phyloP scores from a whole-genome alignment of 2,888 invertebrate species.

The Aromia moschata region DNA sequence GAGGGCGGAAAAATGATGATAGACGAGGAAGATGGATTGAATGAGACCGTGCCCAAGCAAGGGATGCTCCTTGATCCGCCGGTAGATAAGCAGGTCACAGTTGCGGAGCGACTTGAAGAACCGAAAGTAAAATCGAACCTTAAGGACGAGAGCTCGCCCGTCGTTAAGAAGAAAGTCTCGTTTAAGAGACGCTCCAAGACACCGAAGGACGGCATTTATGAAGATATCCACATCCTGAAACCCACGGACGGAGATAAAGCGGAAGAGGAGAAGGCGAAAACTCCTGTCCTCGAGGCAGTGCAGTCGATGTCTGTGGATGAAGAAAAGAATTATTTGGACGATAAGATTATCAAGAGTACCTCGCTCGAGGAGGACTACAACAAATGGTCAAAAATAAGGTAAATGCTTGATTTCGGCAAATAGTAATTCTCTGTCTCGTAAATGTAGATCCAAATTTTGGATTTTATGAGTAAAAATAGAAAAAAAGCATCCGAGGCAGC shows the following conservation, averaged over 20 bases:
- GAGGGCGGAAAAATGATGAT: conserved; percentile 47
- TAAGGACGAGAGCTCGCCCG: conserved; percentile 48
- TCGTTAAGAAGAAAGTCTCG: conserved; percentile 60
- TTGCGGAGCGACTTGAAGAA: conserved; percentile 11
- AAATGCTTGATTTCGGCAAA: no score
- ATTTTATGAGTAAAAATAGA: no score
- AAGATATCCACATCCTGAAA: conserved; percentile 44
- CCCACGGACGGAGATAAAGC: conserved; percentile 22
- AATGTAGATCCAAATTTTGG: no score
- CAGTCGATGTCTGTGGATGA: conserved; percentile 57
- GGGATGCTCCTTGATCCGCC: conserved; percentile 28
- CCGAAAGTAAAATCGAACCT: conserved; percentile 42
- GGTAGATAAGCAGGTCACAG: conserved; percentile 24
- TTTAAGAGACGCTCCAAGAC: conserved; percentile 56
- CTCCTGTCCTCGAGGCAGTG: conserved; percentile 36
- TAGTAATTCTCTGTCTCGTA: no score
- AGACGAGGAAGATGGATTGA: conserved; percentile 61
- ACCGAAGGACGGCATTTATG: conserved; percentile 49
- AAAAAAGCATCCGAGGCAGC: no score
- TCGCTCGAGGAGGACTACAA: conserved; percentile 58
- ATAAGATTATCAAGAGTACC: conserved; percentile 53
- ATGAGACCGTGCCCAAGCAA: conserved; percentile 46
- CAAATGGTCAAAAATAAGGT: conserved; percentile 62
- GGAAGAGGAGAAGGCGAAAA: conserved; percentile 33
- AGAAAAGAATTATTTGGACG: conserved; percentile 54